phyloP scores from a whole-genome alignment of 2,888 invertebrate species.

The Lomographa bimaculata region DNA sequence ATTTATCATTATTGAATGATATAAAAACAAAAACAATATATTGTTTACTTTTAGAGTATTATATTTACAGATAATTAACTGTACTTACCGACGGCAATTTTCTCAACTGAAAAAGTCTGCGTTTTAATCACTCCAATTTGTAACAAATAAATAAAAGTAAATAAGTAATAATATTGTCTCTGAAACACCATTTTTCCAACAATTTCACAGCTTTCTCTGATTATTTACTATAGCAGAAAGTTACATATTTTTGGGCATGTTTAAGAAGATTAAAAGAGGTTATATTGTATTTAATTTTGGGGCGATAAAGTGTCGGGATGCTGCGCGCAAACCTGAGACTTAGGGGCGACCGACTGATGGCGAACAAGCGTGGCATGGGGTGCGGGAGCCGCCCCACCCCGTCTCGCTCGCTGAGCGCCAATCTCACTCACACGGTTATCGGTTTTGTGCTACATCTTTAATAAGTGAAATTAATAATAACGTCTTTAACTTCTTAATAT shows the following conservation, averaged over 20 bases:
- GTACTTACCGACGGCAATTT: conserved; percentile 78
- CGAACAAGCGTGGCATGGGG: conserved; percentile 63
- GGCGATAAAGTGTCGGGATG: conserved; percentile 61
- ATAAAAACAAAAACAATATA: too few species aligned
- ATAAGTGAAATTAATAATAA: too few species aligned
- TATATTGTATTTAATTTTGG: conserved; percentile 29
- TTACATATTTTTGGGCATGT: too few species aligned
- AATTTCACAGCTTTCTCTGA: neutral
- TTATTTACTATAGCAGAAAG: neutral
- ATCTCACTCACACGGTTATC: conserved; percentile 48
- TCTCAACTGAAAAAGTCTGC: conserved; percentile 70
- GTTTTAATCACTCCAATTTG: conserved; percentile 55
- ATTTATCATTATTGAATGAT: too few species aligned
- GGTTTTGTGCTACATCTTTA: conserved; percentile 19
- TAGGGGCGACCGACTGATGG: conserved; percentile 79
- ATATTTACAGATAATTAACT: too few species aligned
- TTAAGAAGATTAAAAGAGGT: too few species aligned
- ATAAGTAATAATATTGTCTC: conserved; percentile 37
- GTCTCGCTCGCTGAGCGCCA: conserved; percentile 35
- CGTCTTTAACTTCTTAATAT: too few species aligned
- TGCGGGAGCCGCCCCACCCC: conserved; percentile 51
- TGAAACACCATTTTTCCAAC: conserved; percentile 43
- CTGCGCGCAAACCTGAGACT: conserved; percentile 80
- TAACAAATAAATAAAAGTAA: conserved; percentile 51
- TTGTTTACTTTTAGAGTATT: too few species aligned